Conservation (phyloP, 1,140 invertebrate genomes). For the Heliconius eleuchia region DNA sequence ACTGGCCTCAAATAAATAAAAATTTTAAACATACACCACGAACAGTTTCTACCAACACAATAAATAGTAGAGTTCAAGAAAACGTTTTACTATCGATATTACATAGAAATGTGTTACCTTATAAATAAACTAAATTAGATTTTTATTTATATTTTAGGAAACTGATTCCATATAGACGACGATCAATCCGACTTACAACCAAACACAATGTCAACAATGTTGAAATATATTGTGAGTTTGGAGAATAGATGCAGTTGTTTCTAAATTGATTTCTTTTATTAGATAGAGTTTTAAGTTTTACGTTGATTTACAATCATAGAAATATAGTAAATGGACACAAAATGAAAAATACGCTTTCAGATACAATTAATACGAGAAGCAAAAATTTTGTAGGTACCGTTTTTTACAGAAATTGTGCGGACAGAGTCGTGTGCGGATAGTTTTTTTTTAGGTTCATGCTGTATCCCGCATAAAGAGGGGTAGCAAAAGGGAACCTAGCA, state of each 20-base stretch:
- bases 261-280: background rate
- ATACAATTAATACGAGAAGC: no score
- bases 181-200: conserved; percentile 44
- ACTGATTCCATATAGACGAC: conserved; percentile 35
- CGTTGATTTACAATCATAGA: background rate
- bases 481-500: no score
- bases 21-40: no score
- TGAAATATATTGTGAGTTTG: background rate
- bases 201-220: conserved; percentile 36
- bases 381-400: no score
- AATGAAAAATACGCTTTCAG: no score
- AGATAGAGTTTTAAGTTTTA: background rate
- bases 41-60: background rate
- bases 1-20: no score
- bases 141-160: conserved; percentile 37
- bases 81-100: background rate
- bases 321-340: no score
- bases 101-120: conserved; percentile 13
- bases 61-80: background rate
- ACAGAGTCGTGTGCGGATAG: no score
- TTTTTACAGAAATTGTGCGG: no score
- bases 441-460: no score
- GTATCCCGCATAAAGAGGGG: no score
- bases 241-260: background rate
- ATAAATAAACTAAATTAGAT: conserved; percentile 39